Base-by-base conservation (phyloP, 2,113 vertebrate species). In the Cyphomyrus discorhynchus region DNA sequence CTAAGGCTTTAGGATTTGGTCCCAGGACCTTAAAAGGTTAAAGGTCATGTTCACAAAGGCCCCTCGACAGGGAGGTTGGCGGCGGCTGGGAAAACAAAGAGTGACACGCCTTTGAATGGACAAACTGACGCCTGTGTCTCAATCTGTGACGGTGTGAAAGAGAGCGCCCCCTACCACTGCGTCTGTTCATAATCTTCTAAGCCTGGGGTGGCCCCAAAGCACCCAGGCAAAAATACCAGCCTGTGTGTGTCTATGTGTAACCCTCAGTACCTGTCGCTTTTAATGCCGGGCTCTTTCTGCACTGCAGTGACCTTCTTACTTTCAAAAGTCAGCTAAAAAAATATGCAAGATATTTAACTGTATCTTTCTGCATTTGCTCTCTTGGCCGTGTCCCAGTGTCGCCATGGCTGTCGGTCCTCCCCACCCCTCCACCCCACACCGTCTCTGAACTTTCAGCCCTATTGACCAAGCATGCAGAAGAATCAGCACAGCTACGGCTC, bases 391-490 rank as follows among this genome's bases (percentile, higher is more conserved):
- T 45, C 35, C 31, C 35, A 39, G n/a, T 4, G n/a, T 6, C 42
- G 13, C 49, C n/a, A 19, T n/a, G 35, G 47, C 77, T 46, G 4
- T 13, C 9, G 5, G 24, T 3, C 8, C 17, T 35, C 21, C n/a
- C 82, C 88, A 24, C 49, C 15, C 17, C n/a, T 24, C 88, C 19
- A 84, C 42, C 88, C 90, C 17, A 39, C 86, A 89, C 90, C 90
- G 50, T 53, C 89, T 15, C 86, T 58, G 74, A 56, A 92, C 92
- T 94, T 94, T 94, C 94, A 95, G 93, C 92, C 93, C 94, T 93
- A 96, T 96, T 96, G 95, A 96, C 95, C 95, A 96, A 95, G 95
- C 95, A 96, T 95, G 95, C 95, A 95, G 94, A 95, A 96, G 35
- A 95, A 94, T 94, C 89, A 94, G 94, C 95, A 95, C 94, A 94